Evolutionary conservation across 2,888 invertebrate species (phyloP), one percentile per base, ranked within the genome.

Genomic region (Plusia festucae): DNA sequence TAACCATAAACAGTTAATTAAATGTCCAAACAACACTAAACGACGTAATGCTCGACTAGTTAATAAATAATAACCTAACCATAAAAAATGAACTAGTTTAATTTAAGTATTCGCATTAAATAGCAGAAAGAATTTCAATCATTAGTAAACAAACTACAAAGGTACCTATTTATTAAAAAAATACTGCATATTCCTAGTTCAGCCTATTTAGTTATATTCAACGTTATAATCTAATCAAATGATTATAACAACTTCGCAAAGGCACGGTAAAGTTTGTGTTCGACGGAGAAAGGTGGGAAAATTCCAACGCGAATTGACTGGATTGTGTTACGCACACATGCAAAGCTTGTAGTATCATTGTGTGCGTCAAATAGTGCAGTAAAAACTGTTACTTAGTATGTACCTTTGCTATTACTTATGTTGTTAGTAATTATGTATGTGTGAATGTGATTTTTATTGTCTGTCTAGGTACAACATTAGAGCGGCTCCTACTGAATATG

Each of bases 221-320:
- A 40, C 40, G 40, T 40, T 40, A 40, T n/a, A 40, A 40, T n/a
- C 40, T n/a, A 40, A 40, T 40, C 6, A 40, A 40, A 40, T n/a
- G 40, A n/a, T 34, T 34, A 9, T 40, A 40, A n/a, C 44, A 40
- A n/a, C 44, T n/a, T 44, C 18, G 46, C n/a, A 40, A 40, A 49
- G 46, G 18, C 46, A 20, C 9, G 46, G 18, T 49, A 49, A 49
- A 44, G 46, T 49, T n/a, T 49, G 11, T 5, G 16, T 51, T 59
- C 53, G 53, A 61, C 22, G 80, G 87, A 85, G 88, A 88, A 88
- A 88, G 87, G 87, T 82, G 86, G 86, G 87, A 87, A 88, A 85
- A 83, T 85, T 81, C 85, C 84, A 73, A 55, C 59, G 78, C 65
- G 53, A 81, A 72, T 74, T 57, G 65, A 57, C 68, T 78, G 70